phyloP scores from a whole-genome alignment of 2,888 invertebrate genomes.

The Lutraria lutraria region DNA sequence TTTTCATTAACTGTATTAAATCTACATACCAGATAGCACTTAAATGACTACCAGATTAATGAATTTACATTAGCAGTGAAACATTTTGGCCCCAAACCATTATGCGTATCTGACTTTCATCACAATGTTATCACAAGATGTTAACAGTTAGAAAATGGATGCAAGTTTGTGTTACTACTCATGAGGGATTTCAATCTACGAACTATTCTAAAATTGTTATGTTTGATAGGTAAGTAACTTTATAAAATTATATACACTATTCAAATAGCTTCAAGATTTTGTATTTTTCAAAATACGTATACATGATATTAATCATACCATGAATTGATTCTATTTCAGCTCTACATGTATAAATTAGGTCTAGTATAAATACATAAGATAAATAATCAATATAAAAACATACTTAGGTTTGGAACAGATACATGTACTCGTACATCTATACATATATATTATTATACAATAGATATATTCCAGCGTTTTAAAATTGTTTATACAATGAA shows the following conservation, averaged over 20 bases:
- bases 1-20: constrained; percentile 33
- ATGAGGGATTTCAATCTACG: constrained; percentile 35
- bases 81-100: constrained; percentile 29
- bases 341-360: too few relatives aligned
- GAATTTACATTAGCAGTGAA: constrained; percentile 34
- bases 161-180: constrained; percentile 41
- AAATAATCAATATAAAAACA: too few relatives aligned
- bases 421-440: too few relatives aligned
- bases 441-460: too few relatives aligned
- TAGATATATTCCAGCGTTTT: too few relatives aligned
- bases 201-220: not conserved
- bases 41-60: constrained; percentile 13
- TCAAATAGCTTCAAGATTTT: not conserved
- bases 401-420: too few relatives aligned
- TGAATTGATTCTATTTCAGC: too few relatives aligned
- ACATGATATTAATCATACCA: too few relatives aligned
- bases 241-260: not conserved
- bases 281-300: not conserved
- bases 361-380: too few relatives aligned
- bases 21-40: constrained; percentile 16
- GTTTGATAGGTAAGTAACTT: constrained; percentile 31
- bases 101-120: not conserved
- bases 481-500: too few relatives aligned
- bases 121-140: constrained; percentile 26
- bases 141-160: constrained; percentile 30